Evolutionary conservation across 2,888 invertebrate genomes (phyloP), one percentile per base, ranked within the genome.

Genomic region (Hypselothyrea guttata): DNA sequence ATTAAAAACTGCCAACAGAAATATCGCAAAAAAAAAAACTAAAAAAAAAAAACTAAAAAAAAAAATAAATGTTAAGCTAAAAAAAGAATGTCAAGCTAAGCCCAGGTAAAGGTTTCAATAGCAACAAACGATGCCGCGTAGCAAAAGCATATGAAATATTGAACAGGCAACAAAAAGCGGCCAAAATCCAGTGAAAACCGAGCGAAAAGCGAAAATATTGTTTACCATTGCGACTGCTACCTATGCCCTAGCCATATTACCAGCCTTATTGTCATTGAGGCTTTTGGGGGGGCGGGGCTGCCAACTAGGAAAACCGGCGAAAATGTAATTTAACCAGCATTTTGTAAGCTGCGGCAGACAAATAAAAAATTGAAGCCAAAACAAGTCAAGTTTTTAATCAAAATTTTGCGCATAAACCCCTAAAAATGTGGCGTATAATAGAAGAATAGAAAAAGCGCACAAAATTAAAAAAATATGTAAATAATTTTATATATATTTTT

Each of bases 301-400:
- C 51, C 47, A 33, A n/a, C 28, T 34, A 30, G 40, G 45, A 16
- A 54, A 59, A 56, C 42, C 46, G 52, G 60, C 54, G 35, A 62
- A 69, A 76, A 83, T 72, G 42, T 61, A 66, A 83, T 79, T 69
- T 63, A 61, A 72, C 60, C 59, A 76, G 51, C 66, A 54, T 71
- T 78, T 54, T 46, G 44, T 41, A 28, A 53, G 16, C 48, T 31
- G 4, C 13, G 35, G 28, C 37, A 51, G 8, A 12, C 13, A 37
- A 18, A 15, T 45, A 48, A 48, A 33, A 44, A 42, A 33, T 34
- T 5, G 61, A 73, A 77, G 81, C 77, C 74, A 76, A 60, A 71
- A 63, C 60, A 57, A 69, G 56, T 59, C 40, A 47, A 60, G 60
- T 53, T 70, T 84, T 81, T 74, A 84, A 74, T 84, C 64, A 84